Conservation (phyloP, 92 coral and sea anemone genomes). For the Siderastrea siderea region DNA sequence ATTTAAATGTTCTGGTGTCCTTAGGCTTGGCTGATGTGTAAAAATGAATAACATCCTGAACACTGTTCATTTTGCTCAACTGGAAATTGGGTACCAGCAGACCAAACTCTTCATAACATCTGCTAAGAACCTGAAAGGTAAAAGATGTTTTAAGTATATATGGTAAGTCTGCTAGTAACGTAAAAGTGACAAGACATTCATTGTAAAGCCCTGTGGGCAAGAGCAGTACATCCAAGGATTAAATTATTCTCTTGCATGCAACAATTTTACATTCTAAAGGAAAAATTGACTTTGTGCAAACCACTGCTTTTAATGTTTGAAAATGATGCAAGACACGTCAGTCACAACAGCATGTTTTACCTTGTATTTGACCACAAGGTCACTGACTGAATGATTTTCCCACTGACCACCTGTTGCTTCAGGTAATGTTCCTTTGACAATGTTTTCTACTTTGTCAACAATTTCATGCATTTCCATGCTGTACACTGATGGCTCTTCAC, state of each 20-base stretch:
- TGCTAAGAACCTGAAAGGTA: constrained; percentile 63
- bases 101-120: constrained; percentile 75
- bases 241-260: not conserved
- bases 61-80: constrained; percentile 34
- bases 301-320: not conserved
- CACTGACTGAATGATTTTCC: constrained; percentile 35
- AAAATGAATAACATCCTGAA: constrained; percentile 63
- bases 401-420: not conserved
- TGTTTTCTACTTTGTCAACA: constrained; percentile 56
- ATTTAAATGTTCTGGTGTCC: constrained; percentile 78
- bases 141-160: not conserved
- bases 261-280: not conserved
- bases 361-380: constrained; percentile 56
- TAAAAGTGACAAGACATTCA: not conserved
- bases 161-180: not conserved
- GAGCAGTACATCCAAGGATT: too few relatives aligned
- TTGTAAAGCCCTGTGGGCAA: too few relatives aligned
- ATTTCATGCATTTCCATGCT: constrained; percentile 73
- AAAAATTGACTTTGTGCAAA: too few relatives aligned
- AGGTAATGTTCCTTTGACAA: constrained; percentile 49
- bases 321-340: not conserved
- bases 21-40: constrained; percentile 62
- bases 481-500: constrained; percentile 56
- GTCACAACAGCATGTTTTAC: not conserved
- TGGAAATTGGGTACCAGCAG: constrained; percentile 69